Conservation (phyloP, 2,113 vertebrate genomes). For the Mesembrinibis cayennensis region DNA sequence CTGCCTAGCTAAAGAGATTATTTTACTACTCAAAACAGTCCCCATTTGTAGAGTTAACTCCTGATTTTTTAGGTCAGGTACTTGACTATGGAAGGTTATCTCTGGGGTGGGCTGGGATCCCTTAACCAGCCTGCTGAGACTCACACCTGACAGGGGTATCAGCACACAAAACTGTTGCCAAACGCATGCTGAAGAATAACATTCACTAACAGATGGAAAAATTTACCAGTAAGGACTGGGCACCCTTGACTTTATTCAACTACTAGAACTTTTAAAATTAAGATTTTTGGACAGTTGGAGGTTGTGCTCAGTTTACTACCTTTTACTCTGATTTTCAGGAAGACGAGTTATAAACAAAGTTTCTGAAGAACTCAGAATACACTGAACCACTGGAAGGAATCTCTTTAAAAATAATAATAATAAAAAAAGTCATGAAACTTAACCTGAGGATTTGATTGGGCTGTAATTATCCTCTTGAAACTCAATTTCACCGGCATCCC, state of each 20-base stretch:
- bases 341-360: background rate
- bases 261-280: background rate
- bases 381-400: background rate
- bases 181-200: background rate
- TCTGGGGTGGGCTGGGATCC: background rate
- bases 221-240: background rate
- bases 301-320: background rate
- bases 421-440: background rate
- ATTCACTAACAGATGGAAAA: background rate
- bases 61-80: background rate
- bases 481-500: slow-evolving; percentile 5
- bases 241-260: background rate
- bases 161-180: background rate
- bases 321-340: background rate
- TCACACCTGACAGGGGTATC: background rate
- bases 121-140: background rate
- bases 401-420: background rate
- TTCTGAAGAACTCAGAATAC: slow-evolving; percentile 14
- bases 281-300: background rate
- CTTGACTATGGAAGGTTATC: background rate
- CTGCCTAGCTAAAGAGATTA: slow-evolving; percentile 2
- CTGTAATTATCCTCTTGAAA: slow-evolving; percentile 61
- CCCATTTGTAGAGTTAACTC: background rate
- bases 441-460: slow-evolving; percentile 48
- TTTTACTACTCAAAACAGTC: background rate